Evolutionary conservation across 2,888 invertebrate species (phyloP), one percentile per base, ranked within the genome.

Genomic region (Sturmia bella): DNA sequence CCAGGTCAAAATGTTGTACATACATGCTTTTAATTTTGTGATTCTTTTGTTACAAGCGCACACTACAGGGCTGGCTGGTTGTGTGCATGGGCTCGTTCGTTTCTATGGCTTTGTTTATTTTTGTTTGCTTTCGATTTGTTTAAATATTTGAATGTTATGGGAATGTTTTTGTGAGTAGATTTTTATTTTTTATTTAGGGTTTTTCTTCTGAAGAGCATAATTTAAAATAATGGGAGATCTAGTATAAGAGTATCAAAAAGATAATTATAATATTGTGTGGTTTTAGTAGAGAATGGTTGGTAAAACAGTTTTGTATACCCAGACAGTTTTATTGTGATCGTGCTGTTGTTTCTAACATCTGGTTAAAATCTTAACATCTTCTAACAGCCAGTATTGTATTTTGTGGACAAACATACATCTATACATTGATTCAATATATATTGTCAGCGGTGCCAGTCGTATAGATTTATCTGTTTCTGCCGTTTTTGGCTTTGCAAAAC

Each of bases 1-100:
- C 82, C 82, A 82, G 82, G 82, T 82, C 82, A 82, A 75, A 78
- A 78, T 70, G 77, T 75, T 75, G 74, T 70, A 70, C 68, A 69
- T 70, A 70, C 68, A 50, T 66, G 17, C 15, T 69, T 21, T 52
- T 57, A 61, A 12, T 64, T 70, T 27, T 64, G 50, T 32, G 56
- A 37, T 70, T 69, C 52, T 50, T 57, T 52, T 43, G 24, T 27
- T 63, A 48, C 41, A 19, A 50, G 24, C 3, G 56, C n/a, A 45
- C 41, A 15, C 32, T n/a, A 41, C 27, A 64, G n/a, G 37, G 19
- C 56, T 12, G 59, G 12, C n/a, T 21, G 11, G n/a, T 15, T 17
- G 39, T 21, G 57, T 50, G 41, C 43, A 57, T 52, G 48, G 12
- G 52, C 7, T 6, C 32, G 1, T 15, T 50, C 13, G 39, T 19